Evolutionary conservation across 2,888 invertebrate genomes (phyloP), one percentile per base, ranked within the genome.

Genomic region (Aphidoletes aphidimyza): DNA sequence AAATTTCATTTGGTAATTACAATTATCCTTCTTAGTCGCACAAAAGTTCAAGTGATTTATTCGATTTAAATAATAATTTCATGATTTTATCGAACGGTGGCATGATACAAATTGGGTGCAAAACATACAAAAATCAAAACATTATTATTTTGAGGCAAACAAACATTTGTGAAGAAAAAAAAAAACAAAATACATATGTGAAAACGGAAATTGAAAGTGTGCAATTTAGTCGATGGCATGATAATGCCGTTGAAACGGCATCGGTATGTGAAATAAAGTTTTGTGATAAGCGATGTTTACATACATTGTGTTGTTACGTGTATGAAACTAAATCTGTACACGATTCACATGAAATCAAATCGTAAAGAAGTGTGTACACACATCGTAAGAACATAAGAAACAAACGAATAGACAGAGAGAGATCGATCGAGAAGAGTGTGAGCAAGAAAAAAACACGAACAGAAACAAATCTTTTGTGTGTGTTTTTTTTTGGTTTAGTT

Each of bases 241-340:
- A n/a, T n/a, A n/a, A n/a, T 17, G 17, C 47, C 9, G 22, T 22
- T 54, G 54, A 54, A 22, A 14, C 9, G 54, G 3, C n/a, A 22
- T 47, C 3, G 9, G 22, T 54, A 54, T 54, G 22, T 22, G 54
- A n/a, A 22, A 11, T 22, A 54, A 22, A 5, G 22, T 39, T n/a
- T n/a, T n/a, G 22, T 54, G 54, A 54, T 22, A 54, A 54, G 9
- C 54, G 9, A 54, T 54, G 54, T 54, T 54, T 54, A 54, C 54
- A 54, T 54, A 54, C 54, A 54, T 22, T 22, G 54, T 22, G 54
- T 47, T 6, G 47, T 11, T 47, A 3, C 22, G n/a, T 22, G 22
- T n/a, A 22, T 47, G 47, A 5, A 22, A 14, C 54, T 54, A 22
- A 54, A 54, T 22, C 2, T 47, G 17, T 47, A 47, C 47, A 47